Base-by-base conservation (phyloP, 2,113 vertebrate species). In the Desmodus rotundus region DNA sequence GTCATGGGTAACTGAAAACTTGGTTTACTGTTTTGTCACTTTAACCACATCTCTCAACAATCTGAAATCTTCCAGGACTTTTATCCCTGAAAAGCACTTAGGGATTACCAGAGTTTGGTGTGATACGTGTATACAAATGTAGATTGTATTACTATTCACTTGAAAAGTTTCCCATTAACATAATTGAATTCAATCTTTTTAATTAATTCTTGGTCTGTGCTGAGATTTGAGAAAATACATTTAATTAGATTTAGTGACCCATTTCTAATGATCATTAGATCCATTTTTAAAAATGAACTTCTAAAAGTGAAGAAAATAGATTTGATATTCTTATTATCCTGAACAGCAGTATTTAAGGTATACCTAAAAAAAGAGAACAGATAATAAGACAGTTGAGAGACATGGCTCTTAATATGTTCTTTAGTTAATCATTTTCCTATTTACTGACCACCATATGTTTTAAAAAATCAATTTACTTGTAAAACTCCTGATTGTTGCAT, bases 1-100 rank as follows among this genome's bases (percentile, higher is more conserved):
- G 54, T 97, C 87, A 77, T 87, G 91, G 92, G 98, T 97, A 94
- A 96, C 97, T 98, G 94, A 98, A 98, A 97, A 97, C 68, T 97
- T 89, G 33, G 92, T 98, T 98, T 97, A 97, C 89, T 94, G 89
- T 95, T 98, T 96, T 85, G 97, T 97, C 98, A 96, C 97, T 97
- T 98, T 97, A 98, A 96, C 97, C 93, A 91, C 93, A 72, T 97
- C 94, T 98, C 94, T 98, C 95, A 92, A 54, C 95, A 96, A n/a
- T 96, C 94, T 95, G 89, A 94, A 96, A 74, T 74, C 14, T 72
- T 92, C 76, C 38, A 74, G 70, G 58, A 17, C 7, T 96, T 97
- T 96, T 87, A 95, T 97, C 73, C 47, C 65, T 96, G 89, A 93
- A 94, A 96, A 74, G 95, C 84, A 95, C n/a, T 96, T 97, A 91